Percentiles rank a stretch among this genome's conserved stretches.
Evolutionary conservation across 2,797 vertebrate genomes (phyloP).

Genomic region (Knipowitschia caucasica): DNA sequence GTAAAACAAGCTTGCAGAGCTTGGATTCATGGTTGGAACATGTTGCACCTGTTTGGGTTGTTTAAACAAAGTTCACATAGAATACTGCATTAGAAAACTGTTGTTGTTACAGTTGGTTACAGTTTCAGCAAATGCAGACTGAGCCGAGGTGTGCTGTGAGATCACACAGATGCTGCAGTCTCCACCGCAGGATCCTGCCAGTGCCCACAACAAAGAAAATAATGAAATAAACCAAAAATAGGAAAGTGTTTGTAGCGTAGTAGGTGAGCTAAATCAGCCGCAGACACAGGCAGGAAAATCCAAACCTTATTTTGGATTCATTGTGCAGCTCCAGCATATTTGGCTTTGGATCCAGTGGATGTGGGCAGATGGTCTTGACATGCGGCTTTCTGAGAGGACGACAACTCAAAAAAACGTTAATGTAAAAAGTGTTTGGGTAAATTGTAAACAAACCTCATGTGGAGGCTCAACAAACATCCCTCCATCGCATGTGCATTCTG

Average conservation of each 20-base stretch:
- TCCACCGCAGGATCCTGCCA: conserved; percentile 2
- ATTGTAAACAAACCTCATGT: no score
- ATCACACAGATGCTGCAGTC: conserved; percentile 16
- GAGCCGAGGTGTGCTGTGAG: conserved; percentile 13
- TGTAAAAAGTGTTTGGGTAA: not conserved
- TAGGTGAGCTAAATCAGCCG: conserved; percentile 32
- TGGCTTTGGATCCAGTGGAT: conserved; percentile 6
- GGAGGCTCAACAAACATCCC: no score
- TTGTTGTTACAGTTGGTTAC: not conserved
- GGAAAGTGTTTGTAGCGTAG: conserved; percentile 25
- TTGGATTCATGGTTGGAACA: not conserved
- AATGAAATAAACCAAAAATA: conserved; percentile 39
- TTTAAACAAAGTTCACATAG: not conserved
- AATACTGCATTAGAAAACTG: not conserved
- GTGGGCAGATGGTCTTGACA: conserved; percentile 39
- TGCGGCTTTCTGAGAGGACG: conserved; percentile 18
- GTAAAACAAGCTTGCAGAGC: not conserved
- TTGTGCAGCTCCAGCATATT: not conserved
- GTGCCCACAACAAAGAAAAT: conserved; percentile 10
- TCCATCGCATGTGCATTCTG: no score
- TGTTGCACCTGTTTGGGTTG: no score
- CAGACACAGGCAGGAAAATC: conserved; percentile 27
- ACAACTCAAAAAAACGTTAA: not conserved
- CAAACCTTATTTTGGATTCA: conserved; percentile 19
- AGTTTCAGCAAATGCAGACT: not conserved